phyloP scores from a whole-genome alignment of 2,888 invertebrate species.

The Capitulum mitella region DNA sequence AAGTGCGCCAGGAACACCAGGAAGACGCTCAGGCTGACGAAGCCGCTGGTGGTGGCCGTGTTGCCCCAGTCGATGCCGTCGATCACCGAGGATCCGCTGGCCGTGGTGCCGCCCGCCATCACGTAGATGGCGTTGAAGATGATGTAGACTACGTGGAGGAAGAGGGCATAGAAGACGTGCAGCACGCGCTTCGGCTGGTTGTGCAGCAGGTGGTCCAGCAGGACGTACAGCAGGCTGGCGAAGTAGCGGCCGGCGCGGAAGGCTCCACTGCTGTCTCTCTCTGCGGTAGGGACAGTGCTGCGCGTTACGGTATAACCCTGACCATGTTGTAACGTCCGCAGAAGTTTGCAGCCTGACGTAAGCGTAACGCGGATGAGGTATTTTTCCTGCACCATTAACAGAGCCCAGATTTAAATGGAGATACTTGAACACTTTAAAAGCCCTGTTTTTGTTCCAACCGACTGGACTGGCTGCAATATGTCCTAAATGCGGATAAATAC shows the following conservation, averaged over 20 bases:
- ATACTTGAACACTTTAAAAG: no score
- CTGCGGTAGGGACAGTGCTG: background rate
- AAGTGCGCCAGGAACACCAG: background rate
- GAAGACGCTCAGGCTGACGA: background rate
- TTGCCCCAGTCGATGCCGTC: slow-evolving; percentile 4
- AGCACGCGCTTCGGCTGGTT: slow-evolving; percentile 16
- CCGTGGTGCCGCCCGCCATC: slow-evolving; percentile 5
- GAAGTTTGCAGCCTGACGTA: no score
- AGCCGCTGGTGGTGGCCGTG: background rate
- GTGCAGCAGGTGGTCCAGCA: slow-evolving; percentile 2
- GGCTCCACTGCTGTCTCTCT: background rate
- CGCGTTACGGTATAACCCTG: no score
- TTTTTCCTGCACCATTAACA: no score
- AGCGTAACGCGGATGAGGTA: no score
- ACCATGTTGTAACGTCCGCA: no score
- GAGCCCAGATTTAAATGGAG: no score
- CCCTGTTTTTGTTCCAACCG: no score
- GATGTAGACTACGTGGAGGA: background rate
- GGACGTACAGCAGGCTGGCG: background rate
- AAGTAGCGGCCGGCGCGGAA: background rate
- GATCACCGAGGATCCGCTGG: background rate
- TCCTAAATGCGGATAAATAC: no score
- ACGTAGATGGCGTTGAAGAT: background rate
- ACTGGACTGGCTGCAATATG: no score
- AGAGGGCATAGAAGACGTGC: slow-evolving; percentile 10